Base-by-base conservation (phyloP, 2,888 invertebrate species). In the Synanthedon andrenaeformis region DNA sequence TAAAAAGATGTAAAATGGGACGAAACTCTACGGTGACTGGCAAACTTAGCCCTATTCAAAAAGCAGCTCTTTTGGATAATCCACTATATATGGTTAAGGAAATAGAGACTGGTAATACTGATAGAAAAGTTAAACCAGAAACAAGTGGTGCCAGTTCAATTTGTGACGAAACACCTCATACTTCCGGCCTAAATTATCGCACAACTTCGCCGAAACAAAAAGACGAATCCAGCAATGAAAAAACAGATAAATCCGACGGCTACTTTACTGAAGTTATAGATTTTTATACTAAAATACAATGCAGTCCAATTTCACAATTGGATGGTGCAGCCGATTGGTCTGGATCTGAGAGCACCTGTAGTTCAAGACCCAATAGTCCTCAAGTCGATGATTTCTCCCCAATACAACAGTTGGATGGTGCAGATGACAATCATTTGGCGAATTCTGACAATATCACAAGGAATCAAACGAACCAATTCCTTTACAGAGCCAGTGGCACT, bases 291-390 rank as follows among this genome's bases (percentile, higher is more conserved):
- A 89, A 88, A 65, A 88, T 88, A 60, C 87, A 87, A 54, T 88
- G 88, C 61, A 89, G 88, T 60, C 88, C 88, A 54, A 91, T 93
- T 59, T 91, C 92, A 50, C 92, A 93, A 75, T 76, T 92, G 57
- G 93, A 92, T 69, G 93, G 93, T 3, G 89, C 92, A 0, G 91
- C 91, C 48, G 93, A 93, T 66, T 89, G 92, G 87, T 89, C 91
- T 17, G 90, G 91, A 51, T 89, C 84, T 10, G 88, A 85, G 61
- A 86, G 82, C 59, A 86, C 80, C 48, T 86, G 85, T 52, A 86
- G 88, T 56, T 85, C 85, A 1, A 78, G 83, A 53, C 87, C 87
- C 3, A 72, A 70, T 41, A 88, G 88, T 60, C 88, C 88, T 2
- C 72, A 74, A 52, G 76, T 77, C 11, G 79, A 82, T 51, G 75